Percentiles rank a stretch among this genome's conserved stretches.
phyloP scores from a whole-genome alignment of 2,113 vertebrate species.

The Hystrix cristata region DNA sequence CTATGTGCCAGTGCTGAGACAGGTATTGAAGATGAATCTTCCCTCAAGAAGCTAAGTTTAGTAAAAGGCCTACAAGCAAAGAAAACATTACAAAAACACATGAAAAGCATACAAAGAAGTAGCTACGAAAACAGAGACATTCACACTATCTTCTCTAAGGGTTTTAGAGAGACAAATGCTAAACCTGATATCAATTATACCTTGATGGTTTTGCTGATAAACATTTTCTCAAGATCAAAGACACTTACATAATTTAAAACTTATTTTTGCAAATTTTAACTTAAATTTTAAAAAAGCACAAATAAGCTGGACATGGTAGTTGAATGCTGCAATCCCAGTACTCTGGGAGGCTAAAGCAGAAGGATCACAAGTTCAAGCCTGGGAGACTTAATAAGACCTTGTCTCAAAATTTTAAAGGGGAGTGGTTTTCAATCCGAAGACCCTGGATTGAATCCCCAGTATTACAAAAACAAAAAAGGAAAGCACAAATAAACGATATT shows the following conservation, averaged over 20 bases:
- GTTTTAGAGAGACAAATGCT: not conserved
- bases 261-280: conserved; percentile 21
- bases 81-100: not conserved
- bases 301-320: not conserved
- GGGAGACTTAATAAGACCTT: not conserved
- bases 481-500: conserved; percentile 44
- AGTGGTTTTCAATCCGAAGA: not conserved
- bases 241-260: conserved; percentile 11
- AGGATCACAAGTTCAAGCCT: not conserved
- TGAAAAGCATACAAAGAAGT: not conserved
- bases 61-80: not conserved
- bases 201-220: not conserved
- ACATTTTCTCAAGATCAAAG: conserved; percentile 57
- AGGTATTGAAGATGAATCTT: not conserved
- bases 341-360: not conserved
- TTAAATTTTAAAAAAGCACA: not conserved
- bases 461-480: not conserved
- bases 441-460: not conserved
- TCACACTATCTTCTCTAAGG: not conserved
- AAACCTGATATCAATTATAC: conserved; percentile 16
- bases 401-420: not conserved
- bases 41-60: not conserved
- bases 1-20: not conserved
- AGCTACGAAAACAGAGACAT: not conserved
- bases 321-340: not conserved